Base-by-base conservation (phyloP, 2,797 vertebrate species). In the Danio jaintianensis region DNA sequence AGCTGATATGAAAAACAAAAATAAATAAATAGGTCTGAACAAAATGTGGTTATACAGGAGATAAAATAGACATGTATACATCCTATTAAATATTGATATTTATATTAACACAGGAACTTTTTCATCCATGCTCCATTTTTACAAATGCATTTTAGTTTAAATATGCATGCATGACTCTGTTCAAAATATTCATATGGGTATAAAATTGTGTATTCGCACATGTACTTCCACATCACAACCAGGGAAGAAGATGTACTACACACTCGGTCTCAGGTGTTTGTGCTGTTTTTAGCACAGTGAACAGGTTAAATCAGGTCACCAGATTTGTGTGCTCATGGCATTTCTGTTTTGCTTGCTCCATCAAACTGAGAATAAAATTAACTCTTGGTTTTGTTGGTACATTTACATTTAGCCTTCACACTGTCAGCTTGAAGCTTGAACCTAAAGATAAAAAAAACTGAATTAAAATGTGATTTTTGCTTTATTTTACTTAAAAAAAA, bases 271-370 rank as follows among this genome's bases (percentile, higher is more conserved):
- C 63, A 58, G 52, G 52, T 69, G 42, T 58, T 48, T 1, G 7
- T 10, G 36, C 29, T 40, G 29, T 64, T 38, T 58, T 56, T 63
- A 61, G 13, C 20, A 42, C 52, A 67, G 40, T 4, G 12, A 20
- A 48, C 22, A 42, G 55, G 43, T 78, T 50, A 50, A 59, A 59
- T 20, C 45, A 4, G 66, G 64, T 78, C 66, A 78, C 29, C 40
- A 56, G 13, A 55, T 69, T 20, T 69, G 64, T 68, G 20, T 48
- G 4, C 52, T 58, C 7, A 59, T 4, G 10, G 53, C n/a, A 47
- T 52, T 69, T 70, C 4, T 66, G 18, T 45, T 55, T 45, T 36
- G 10, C 9, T 56, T 77, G 2, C 15, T 45, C 16, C n/a, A 40
- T 50, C 5, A 58, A 55, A 76, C 18, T 11, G 13, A 8, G 4